Evolutionary conservation across 2,113 vertebrate genomes (phyloP).

Genomic region (Jacana jacana): DNA sequence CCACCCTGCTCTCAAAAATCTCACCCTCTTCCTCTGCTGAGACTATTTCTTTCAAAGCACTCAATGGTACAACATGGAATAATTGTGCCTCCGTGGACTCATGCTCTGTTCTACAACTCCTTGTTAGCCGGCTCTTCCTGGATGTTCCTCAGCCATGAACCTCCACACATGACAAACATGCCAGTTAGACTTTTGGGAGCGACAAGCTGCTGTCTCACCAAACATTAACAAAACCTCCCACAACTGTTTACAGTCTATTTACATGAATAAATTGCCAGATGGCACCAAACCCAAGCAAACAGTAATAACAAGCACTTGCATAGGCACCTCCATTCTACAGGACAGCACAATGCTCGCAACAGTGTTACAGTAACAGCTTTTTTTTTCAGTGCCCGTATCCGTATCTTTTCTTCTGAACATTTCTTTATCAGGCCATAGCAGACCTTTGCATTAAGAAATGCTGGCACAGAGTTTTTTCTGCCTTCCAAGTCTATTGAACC

Average conservation of each 20-base stretch:
- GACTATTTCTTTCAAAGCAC: background rate
- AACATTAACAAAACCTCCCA: background rate
- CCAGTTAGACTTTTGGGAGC: background rate
- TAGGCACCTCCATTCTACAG: background rate
- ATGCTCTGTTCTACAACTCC: background rate
- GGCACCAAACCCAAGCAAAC: background rate
- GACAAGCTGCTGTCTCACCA: background rate
- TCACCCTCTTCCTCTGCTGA: background rate
- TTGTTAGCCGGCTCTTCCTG: background rate
- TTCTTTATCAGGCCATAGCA: slow-evolving; percentile 44
- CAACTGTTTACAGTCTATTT: background rate
- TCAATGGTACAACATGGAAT: background rate
- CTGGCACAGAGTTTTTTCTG: background rate
- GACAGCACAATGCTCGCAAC: background rate
- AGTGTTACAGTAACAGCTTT: background rate
- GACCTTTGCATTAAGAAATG: background rate
- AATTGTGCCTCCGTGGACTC: background rate
- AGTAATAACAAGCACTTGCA: background rate
- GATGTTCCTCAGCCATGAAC: background rate
- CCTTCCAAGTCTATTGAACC: background rate
- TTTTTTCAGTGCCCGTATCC: background rate
- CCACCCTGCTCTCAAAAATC: background rate
- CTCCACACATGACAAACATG: background rate
- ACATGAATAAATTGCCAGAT: background rate
- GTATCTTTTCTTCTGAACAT: background rate